Conservation (phyloP, 1,140 invertebrate genomes). For the Heliconius hewitsoni region DNA sequence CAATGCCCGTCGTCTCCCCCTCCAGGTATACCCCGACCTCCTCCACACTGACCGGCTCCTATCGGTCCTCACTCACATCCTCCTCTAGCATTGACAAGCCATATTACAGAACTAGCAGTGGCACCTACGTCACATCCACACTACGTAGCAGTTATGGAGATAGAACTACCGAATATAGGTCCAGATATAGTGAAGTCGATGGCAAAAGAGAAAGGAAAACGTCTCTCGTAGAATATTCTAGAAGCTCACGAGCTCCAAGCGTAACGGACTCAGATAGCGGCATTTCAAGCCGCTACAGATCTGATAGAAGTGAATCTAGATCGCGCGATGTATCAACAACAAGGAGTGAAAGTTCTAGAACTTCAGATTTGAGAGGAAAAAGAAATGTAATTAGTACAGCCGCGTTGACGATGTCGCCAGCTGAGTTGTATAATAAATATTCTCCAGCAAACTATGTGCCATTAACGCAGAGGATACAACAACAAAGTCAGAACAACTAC, state of each 20-base stretch:
- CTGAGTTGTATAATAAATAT: conserved; percentile 84
- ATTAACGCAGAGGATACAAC: conserved; percentile 78
- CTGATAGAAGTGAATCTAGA: conserved; percentile 68
- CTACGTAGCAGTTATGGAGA: conserved; percentile 75
- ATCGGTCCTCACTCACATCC: conserved; percentile 76
- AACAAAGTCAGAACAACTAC: conserved; percentile 67
- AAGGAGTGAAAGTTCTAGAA: conserved; percentile 71
- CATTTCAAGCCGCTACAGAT: conserved; percentile 64
- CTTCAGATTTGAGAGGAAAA: conserved; percentile 57
- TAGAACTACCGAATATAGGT: conserved; percentile 74
- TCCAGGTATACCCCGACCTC: conserved; percentile 72
- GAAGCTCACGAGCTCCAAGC: conserved; percentile 70
- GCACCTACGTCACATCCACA: conserved; percentile 73
- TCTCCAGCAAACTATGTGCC: conserved; percentile 84
- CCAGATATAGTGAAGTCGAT: conserved; percentile 67
- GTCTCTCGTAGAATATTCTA: conserved; percentile 69
- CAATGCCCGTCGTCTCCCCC: conserved; percentile 83
- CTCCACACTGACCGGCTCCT: conserved; percentile 75
- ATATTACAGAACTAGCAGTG: conserved; percentile 73
- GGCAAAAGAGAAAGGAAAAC: conserved; percentile 73
- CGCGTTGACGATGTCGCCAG: conserved; percentile 74
- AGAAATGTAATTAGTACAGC: conserved; percentile 55
- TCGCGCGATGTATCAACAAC: conserved; percentile 71
- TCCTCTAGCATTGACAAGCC: conserved; percentile 79
- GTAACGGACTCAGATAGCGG: conserved; percentile 76